Conservation (phyloP, 2,797 vertebrate species). For the Cuculus canorus region DNA sequence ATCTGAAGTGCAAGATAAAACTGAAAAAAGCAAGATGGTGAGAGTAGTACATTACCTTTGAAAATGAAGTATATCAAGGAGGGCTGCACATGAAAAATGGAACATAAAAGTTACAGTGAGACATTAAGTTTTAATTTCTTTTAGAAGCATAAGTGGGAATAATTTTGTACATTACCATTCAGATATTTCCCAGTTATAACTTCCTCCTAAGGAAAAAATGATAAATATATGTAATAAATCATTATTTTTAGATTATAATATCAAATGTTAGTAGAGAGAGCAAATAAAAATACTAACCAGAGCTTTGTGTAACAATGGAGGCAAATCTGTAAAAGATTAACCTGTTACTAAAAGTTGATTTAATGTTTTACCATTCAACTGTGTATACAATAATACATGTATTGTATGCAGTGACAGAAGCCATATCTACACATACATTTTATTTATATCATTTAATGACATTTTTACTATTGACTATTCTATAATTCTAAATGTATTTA, state of each 20-base stretch:
- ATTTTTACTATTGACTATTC: too few relatives aligned
- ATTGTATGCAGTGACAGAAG: neutral
- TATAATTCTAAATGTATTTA: neutral
- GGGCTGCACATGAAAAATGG: conserved; percentile 70
- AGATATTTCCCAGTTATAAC: conserved; percentile 80
- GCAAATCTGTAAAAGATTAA: conserved; percentile 78
- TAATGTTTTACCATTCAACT: neutral
- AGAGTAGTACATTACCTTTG: conserved; percentile 77
- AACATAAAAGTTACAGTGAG: conserved; percentile 56
- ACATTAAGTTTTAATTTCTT: conserved; percentile 4
- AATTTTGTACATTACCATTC: conserved; percentile 76
- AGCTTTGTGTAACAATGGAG: conserved; percentile 76
- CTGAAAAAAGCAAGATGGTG: neutral
- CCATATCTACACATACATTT: neutral
- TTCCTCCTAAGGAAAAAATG: conserved; percentile 77
- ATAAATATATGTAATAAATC: neutral
- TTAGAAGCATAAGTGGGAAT: neutral
- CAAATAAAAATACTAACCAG: conserved; percentile 77
- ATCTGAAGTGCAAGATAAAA: neutral
- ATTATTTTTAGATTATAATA: neutral
- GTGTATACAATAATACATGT: neutral
- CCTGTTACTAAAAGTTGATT: neutral
- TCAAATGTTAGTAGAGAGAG: conserved; percentile 31
- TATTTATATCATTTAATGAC: neutral
- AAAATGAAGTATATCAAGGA: conserved; percentile 81